Evolutionary conservation across 2,113 vertebrate species (phyloP).

Genomic region (Fulmarus glacialis): DNA sequence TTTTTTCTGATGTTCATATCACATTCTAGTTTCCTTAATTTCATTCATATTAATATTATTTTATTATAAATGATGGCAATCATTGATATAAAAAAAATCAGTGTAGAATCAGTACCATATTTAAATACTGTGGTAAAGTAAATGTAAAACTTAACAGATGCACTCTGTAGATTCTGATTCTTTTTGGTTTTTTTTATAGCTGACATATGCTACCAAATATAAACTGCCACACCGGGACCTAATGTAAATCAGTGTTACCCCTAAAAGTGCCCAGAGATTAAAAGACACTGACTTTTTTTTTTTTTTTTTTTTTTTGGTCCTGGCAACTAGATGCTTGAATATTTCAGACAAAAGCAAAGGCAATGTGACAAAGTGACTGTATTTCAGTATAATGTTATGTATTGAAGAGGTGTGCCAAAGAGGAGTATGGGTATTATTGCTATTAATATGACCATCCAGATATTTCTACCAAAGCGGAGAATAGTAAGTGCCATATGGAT

Average conservation of each 20-base stretch:
- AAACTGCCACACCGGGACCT: not conserved
- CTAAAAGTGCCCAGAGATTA: not conserved
- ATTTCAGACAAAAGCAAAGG: not conserved
- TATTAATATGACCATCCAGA: not conserved
- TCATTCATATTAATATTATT: not conserved
- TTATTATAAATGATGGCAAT: not conserved
- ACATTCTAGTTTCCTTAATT: constrained; percentile 32
- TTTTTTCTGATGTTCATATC: not conserved
- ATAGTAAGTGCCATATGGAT: not conserved
- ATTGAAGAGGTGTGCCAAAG: not conserved
- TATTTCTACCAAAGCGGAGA: not conserved
- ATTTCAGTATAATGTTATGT: not conserved
- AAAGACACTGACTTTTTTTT: not conserved
- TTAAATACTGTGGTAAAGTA: not conserved
- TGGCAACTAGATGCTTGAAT: not conserved
- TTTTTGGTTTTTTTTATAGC: not conserved
- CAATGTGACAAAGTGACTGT: not conserved
- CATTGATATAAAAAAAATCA: not conserved
- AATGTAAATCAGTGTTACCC: not conserved
- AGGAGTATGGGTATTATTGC: not conserved
- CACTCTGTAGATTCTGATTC: not conserved
- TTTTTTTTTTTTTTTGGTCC: not conserved
- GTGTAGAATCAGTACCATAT: not conserved
- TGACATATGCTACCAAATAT: not conserved
- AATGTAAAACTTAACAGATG: not conserved